Percentiles rank a stretch among this genome's conserved stretches.
Evolutionary conservation across 2,888 invertebrate genomes (phyloP).

Genomic region (Lycia hirtaria): DNA sequence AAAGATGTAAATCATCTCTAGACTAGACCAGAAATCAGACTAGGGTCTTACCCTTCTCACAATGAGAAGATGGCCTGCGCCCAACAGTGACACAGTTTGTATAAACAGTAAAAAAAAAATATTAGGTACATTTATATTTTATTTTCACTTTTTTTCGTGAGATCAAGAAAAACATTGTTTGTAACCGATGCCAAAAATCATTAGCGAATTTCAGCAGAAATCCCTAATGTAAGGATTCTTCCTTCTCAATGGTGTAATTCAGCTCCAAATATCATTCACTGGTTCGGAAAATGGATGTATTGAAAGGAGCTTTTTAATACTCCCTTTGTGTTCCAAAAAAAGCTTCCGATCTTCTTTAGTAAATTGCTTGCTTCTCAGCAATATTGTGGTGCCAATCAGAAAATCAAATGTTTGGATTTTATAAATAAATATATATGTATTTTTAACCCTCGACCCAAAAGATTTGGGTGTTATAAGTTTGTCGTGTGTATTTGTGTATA

Average conservation of each 20-base stretch:
- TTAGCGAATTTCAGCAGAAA: not conserved
- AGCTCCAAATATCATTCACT: constrained; percentile 8
- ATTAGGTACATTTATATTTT: not conserved
- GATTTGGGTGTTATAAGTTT: too few species aligned
- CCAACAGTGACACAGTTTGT: too few species aligned
- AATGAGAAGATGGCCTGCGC: too few species aligned
- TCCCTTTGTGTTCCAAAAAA: constrained; percentile 8
- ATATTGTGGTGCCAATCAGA: not conserved
- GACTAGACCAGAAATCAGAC: too few species aligned
- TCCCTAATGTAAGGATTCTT: constrained; percentile 5
- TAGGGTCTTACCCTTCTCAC: too few species aligned
- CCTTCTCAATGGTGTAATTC: constrained; percentile 7
- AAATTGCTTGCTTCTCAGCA: not conserved
- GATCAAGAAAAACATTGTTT: not conserved
- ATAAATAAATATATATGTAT: too few species aligned
- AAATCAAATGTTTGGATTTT: not conserved
- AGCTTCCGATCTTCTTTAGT: constrained; percentile 1
- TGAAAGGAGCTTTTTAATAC: constrained; percentile 9
- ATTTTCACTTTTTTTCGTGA: not conserved
- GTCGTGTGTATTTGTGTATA: too few species aligned
- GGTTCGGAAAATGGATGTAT: constrained; percentile 13
- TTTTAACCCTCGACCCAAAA: too few species aligned
- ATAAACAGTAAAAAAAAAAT: not conserved
- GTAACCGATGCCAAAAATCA: not conserved
- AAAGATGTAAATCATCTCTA: too few species aligned